phyloP scores from a whole-genome alignment of 35 echinoderm and acorn worm genomes.

The Anneissia japonica region DNA sequence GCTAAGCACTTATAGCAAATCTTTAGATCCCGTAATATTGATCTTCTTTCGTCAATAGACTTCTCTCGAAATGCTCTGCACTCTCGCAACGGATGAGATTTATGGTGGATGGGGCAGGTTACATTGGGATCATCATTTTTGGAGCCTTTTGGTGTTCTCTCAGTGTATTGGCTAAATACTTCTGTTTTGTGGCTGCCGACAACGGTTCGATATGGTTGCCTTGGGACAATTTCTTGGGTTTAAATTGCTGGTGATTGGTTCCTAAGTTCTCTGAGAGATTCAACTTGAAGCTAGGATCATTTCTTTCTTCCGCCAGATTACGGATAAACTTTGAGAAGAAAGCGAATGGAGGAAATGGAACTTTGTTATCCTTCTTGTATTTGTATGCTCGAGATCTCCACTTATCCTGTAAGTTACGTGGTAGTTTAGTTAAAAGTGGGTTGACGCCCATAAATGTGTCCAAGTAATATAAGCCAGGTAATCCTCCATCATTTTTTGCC shows the following conservation, averaged over 20 bases:
- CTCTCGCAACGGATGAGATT: conserved; percentile 21
- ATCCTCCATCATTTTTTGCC: neutral
- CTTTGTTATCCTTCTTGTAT: neutral
- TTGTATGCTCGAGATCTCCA: neutral
- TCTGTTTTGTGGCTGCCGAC: too few species aligned
- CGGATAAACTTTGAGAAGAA: neutral
- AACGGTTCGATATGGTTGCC: too few species aligned
- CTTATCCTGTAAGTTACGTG: neutral
- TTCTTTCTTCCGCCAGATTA: neutral
- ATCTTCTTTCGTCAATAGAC: conserved; percentile 9
- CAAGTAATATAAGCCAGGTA: neutral
- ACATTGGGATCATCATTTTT: neutral
- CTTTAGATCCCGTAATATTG: conserved; percentile 11
- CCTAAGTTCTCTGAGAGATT: neutral
- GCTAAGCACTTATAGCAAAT: conserved; percentile 21
- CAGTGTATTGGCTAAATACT: too few species aligned
- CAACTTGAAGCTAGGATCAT: neutral
- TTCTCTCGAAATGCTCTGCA: conserved; percentile 28
- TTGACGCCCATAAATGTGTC: neutral
- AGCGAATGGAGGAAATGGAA: neutral
- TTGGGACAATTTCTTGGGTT: too few species aligned
- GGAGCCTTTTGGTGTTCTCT: too few species aligned
- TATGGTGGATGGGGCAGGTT: conserved; percentile 29
- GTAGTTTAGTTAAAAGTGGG: neutral
- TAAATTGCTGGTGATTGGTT: too few species aligned